phyloP scores from a whole-genome alignment of 2,888 invertebrate genomes.

The Parnassius orleans region DNA sequence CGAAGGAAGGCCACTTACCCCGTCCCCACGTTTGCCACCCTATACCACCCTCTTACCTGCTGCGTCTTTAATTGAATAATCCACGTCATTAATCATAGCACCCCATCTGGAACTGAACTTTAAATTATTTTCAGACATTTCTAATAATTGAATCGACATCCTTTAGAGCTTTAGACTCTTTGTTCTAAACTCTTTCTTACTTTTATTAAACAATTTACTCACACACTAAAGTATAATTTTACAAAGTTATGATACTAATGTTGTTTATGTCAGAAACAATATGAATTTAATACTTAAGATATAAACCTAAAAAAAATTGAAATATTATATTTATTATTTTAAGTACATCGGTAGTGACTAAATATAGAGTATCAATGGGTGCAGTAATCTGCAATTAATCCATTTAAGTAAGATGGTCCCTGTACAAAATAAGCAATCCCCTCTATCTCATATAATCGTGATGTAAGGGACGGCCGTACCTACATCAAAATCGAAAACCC shows the following conservation, averaged over 20 bases:
- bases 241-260: no score
- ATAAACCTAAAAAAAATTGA: no score
- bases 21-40: slow-evolving; percentile 24
- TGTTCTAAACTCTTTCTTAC: slow-evolving; percentile 23
- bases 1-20: slow-evolving; percentile 39
- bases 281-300: no score
- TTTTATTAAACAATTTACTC: slow-evolving; percentile 14
- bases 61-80: slow-evolving; percentile 80
- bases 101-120: slow-evolving; percentile 71
- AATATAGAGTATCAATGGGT: no score
- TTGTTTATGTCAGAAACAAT: no score
- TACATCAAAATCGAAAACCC: slow-evolving; percentile 72
- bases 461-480: slow-evolving; percentile 62
- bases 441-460: slow-evolving; percentile 49
- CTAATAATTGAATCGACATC: slow-evolving; percentile 31
- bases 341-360: no score
- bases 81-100: slow-evolving; percentile 78
- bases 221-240: no score
- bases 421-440: slow-evolving; percentile 59
- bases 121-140: slow-evolving; percentile 68
- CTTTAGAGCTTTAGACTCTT: slow-evolving; percentile 16
- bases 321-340: no score
- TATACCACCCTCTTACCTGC: slow-evolving; percentile 59
- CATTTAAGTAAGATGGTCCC: slow-evolving; percentile 11
- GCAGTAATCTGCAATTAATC: not conserved